Evolutionary conservation across 2,888 invertebrate species (phyloP).

Genomic region (Strigamia maritima): DNA sequence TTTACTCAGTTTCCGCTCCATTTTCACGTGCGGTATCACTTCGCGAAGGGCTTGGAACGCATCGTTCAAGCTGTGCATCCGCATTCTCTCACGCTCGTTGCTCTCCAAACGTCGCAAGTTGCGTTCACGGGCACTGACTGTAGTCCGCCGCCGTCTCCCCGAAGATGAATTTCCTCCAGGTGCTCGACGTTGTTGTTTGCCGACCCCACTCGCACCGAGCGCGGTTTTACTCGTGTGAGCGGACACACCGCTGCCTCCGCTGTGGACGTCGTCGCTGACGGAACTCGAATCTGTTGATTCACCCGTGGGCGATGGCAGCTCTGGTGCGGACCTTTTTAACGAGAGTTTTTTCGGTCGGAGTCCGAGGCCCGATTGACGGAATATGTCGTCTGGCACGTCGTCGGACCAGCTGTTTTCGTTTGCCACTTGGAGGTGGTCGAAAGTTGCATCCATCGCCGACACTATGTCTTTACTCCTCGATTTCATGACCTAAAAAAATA

Average conservation of each 20-base stretch:
- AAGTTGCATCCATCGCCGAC: constrained; percentile 41
- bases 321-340: constrained; percentile 37
- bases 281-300: constrained; percentile 40
- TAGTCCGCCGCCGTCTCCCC: constrained; percentile 62
- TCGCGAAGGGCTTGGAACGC: constrained; percentile 83
- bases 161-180: constrained; percentile 34
- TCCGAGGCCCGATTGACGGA: constrained; percentile 39
- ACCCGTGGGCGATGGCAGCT: constrained; percentile 34
- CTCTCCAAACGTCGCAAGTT: constrained; percentile 82
- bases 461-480: constrained; percentile 42
- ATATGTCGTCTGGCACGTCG: constrained; percentile 39
- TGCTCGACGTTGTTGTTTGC: constrained; percentile 41
- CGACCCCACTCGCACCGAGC: constrained; percentile 40
- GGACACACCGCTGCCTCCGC: constrained; percentile 9
- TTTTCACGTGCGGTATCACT: constrained; percentile 81
- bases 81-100: constrained; percentile 84
- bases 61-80: constrained; percentile 88
- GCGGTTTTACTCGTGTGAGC: constrained; percentile 22
- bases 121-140: constrained; percentile 76
- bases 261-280: constrained; percentile 40
- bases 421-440: constrained; percentile 39
- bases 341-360: constrained; percentile 39
- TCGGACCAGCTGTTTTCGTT: constrained; percentile 40
- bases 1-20: constrained; percentile 78
- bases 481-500: constrained; percentile 41